These are phyloP conservation scores for Ecliptopera silaceata DNA, from an alignment of 2,888 invertebrate species.

Conservation along the genomic window DNA sequence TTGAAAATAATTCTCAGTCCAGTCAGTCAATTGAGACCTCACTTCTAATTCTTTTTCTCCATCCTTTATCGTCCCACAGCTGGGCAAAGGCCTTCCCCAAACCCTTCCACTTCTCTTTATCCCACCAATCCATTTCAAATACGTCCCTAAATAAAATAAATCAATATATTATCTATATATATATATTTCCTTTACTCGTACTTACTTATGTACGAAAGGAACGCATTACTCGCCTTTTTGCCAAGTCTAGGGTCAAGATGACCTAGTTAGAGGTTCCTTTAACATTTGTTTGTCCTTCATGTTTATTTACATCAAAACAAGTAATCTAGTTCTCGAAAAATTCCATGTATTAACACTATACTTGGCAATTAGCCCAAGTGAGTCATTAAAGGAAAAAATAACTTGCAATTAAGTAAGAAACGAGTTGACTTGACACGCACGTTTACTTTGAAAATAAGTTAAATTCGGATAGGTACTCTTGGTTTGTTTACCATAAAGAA, in stretches of 20 bases:
- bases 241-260: not conserved
- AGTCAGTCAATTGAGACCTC: no score
- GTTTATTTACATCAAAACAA: constrained; percentile 10
- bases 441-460: constrained; percentile 22
- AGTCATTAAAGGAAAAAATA: constrained; percentile 44
- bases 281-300: constrained; percentile 11
- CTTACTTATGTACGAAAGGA: no score
- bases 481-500: not conserved
- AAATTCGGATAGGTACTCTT: constrained; percentile 5
- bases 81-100: no score
- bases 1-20: no score
- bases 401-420: constrained; percentile 28
- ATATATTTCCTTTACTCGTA: no score
- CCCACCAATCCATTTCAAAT: no score
- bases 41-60: no score
- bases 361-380: constrained; percentile 37
- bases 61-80: no score
- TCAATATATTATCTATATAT: no score
- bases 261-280: not conserved
- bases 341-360: constrained; percentile 22
- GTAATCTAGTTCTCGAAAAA: constrained; percentile 5
- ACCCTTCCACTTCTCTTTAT: no score
- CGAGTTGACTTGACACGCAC: constrained; percentile 38
- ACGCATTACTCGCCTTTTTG: not conserved
- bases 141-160: no score